Evolutionary conservation across 2,113 vertebrate species (phyloP), one percentile per base, ranked within the genome.

Genomic region (Brachyistius frenatus): DNA sequence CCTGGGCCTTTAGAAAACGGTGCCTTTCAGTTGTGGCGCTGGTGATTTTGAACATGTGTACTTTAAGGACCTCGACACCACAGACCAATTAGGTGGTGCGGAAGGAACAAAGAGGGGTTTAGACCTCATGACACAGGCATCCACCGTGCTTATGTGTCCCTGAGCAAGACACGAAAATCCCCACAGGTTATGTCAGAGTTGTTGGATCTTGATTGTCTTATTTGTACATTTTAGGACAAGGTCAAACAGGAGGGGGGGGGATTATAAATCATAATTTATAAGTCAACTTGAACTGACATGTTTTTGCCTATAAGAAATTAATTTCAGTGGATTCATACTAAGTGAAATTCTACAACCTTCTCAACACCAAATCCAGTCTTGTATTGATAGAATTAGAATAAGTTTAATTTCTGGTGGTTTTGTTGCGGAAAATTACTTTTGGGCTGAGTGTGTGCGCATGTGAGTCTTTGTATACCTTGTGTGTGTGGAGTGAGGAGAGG

Each of bases 41-140:
- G 47, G 62, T 49, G 63, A 83, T 76, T 82, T 73, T 58, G 64
- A 76, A 53, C 61, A 71, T 80, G 55, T 83, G 72, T 16, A 53
- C 47, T 66, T 71, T 53, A 58, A 66, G 32, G 69, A 80, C 32
- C 16, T 76, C 55, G 23, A 6, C 3, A 2, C 70, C 66, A 73
- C 78, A 69, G 56, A 33, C 47, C 49, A 58, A 77, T 89, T 72
- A 86, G 71, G 66, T 78, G 64, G 47, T 33, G 35, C 32, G 3
- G 47, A 37, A 11, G 58, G 44, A 56, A 78, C 73, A 83, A 80
- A 71, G 65, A 78, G 46, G 55, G 50, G 71, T 60, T 73, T 36
- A 56, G n/a, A 15, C 16, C 69, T 66, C 36, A 39, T 81, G 66
- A 73, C 63, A 69, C 60, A 39, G 46, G 44, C 50, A 3, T 65